phyloP scores from a whole-genome alignment of 2,113 vertebrate species.

The Sigmodon hispidus region DNA sequence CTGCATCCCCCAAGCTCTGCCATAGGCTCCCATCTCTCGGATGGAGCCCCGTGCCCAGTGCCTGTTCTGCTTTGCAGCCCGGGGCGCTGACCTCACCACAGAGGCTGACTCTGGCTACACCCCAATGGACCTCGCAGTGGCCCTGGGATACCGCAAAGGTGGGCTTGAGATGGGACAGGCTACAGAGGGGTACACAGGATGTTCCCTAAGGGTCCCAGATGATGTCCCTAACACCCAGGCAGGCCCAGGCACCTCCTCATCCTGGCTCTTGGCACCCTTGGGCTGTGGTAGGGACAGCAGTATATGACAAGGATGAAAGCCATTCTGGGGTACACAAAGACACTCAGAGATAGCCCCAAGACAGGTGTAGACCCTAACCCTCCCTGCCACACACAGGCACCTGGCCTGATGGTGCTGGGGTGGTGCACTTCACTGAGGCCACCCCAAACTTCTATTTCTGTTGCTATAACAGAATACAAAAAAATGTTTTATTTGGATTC shows the following conservation, averaged over 20 bases:
- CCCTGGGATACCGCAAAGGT: constrained; percentile 95
- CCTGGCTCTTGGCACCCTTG: neutral
- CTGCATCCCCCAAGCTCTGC: no score
- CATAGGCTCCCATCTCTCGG: no score
- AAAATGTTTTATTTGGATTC: neutral
- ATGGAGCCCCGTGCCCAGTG: neutral
- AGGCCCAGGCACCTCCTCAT: neutral
- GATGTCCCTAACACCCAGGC: neutral
- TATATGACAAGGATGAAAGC: no score
- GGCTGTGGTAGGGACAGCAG: neutral
- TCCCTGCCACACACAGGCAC: no score
- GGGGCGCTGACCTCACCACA: constrained; percentile 94
- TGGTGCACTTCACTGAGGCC: neutral
- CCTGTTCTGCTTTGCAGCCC: constrained; percentile 80
- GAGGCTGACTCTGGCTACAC: constrained; percentile 97
- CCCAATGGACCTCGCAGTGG: constrained; percentile 95
- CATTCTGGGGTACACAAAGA: neutral
- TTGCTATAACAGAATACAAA: neutral
- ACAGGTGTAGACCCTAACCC: neutral
- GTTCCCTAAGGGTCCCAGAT: neutral
- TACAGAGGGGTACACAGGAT: neutral
- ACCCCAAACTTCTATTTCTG: neutral
- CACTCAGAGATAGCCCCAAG: neutral
- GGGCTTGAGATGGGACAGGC: constrained; percentile 10
- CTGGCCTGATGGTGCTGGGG: neutral